Base-by-base conservation (phyloP, 2,113 vertebrate species). In the Equus quagga region DNA sequence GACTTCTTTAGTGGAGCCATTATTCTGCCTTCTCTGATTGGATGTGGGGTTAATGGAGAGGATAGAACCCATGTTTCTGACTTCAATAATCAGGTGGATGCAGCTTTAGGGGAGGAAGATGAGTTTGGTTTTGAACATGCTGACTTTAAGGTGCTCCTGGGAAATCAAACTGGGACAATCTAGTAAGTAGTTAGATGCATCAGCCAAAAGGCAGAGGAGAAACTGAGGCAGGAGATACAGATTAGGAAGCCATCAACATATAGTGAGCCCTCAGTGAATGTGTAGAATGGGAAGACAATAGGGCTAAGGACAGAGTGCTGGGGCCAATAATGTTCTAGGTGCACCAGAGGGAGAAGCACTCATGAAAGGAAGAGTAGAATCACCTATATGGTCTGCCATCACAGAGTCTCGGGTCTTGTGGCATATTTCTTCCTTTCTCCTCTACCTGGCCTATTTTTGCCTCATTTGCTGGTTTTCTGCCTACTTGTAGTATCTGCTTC, bases 51-150 rank as follows among this genome's bases (percentile, higher is more conserved):
- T 81, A 62, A 28, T n/a, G 36, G 21, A 92, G 58, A 85, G 51
- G 31, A 24, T 24, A 85, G 31, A 91, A 65, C 33, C 56, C 60
- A 72, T 46, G 28, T 96, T 85, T 97, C 62, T 92, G 56, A 83
- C 69, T 96, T 89, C 51, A 54, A 49, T 24, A 78, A 54, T 28
- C 33, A n/a, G 23, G 24, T 51, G 10, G n/a, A 64, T 80, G 21
- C 44, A 88, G 73, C 44, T 41, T 90, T 86, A 82, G 86, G 73
- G 41, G 70, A 94, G 58, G 36, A 83, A 84, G 33, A 21, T 83
- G 79, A 62, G 31, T 87, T 94, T 56, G 41, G 3, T 88, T 91
- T 95, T 95, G 56, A 93, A 84, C 18, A 36, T 90, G 33, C 8
- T 75, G 49, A 92, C 56, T 73, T 69, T 62, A 75, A 69, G 5